Evolutionary conservation across 2,888 invertebrate species (phyloP).

Genomic region (Volucella zonaria): DNA sequence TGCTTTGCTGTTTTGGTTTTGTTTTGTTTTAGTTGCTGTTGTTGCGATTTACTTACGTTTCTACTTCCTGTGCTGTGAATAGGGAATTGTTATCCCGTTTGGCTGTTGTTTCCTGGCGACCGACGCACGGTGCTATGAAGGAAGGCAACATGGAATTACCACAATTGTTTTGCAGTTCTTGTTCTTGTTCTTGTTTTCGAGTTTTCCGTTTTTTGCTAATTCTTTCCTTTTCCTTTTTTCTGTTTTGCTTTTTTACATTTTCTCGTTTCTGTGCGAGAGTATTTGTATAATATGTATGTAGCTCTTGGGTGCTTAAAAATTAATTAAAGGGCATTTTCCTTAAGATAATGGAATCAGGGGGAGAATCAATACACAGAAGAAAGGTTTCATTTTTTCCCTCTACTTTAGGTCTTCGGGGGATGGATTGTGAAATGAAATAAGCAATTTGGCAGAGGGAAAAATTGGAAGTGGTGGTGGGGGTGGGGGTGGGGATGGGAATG

Average conservation of each 20-base stretch:
- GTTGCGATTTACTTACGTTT: conserved; percentile 19
- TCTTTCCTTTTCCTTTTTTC: too few species aligned
- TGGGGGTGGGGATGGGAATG: background rate
- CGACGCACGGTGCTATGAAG: background rate
- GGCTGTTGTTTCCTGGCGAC: conserved; percentile 5
- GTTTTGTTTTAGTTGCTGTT: conserved; percentile 9
- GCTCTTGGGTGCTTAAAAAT: conserved; percentile 60
- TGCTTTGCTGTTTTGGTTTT: conserved; percentile 30
- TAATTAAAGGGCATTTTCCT: conserved; percentile 69
- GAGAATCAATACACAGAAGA: conserved; percentile 44
- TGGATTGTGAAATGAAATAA: conserved; percentile 7
- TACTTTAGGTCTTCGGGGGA: background rate
- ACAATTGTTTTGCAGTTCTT: conserved; percentile 68
- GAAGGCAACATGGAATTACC: conserved; percentile 56
- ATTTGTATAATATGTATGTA: background rate
- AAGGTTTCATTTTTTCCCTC: conserved; percentile 1
- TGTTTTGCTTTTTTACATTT: background rate
- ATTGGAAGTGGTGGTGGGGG: too few species aligned
- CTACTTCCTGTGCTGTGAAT: conserved; percentile 45
- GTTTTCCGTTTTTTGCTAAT: background rate
- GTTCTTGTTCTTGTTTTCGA: conserved; percentile 38
- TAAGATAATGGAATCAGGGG: conserved; percentile 56
- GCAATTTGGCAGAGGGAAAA: background rate
- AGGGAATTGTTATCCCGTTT: conserved; percentile 40
- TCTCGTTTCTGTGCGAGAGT: too few species aligned